A percentile compares a stretch with the other conserved stretches of the same genome.
Conservation (phyloP, 37 sponge, comb jelly and placozoan genomes). For the Diacarnus erythraeanus region DNA sequence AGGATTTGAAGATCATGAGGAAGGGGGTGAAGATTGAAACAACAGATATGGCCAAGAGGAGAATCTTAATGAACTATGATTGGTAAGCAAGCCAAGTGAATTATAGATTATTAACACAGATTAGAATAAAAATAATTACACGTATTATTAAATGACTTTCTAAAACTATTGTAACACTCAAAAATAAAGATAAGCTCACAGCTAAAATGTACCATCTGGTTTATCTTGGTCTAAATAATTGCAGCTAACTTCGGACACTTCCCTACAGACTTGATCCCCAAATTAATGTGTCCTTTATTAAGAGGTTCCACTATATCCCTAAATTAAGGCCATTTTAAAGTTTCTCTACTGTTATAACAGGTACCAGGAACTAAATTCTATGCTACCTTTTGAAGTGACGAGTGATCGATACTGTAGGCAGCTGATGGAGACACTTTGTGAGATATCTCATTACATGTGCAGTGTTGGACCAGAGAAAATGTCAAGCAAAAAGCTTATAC, state of each 20-base stretch:
- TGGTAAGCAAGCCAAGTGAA: conserved; percentile 27
- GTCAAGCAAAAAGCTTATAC: conserved; percentile 54
- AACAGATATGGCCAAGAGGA: conserved; percentile 62
- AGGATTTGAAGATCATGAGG: conserved; percentile 56
- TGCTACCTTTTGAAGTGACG: conserved; percentile 23
- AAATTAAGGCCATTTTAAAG: background rate
- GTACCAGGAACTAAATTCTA: background rate
- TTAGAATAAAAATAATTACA: too few relatives aligned
- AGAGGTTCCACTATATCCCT: too few relatives aligned
- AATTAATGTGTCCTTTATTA: background rate
- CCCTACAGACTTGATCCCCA: background rate
- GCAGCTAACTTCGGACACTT: background rate
- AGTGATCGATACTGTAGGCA: conserved; percentile 33
- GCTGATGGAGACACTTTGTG: conserved; percentile 14
- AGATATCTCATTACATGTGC: conserved; percentile 27
- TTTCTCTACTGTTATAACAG: background rate
- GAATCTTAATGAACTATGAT: conserved; percentile 72
- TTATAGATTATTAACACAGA: too few relatives aligned
- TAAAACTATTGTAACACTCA: too few relatives aligned
- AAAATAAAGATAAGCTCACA: too few relatives aligned
- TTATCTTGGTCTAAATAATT: too few relatives aligned
- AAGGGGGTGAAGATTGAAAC: conserved; percentile 68
- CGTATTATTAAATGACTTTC: too few relatives aligned
- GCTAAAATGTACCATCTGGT: too few relatives aligned
- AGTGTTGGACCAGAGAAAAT: conserved; percentile 39